Evolutionary conservation across 2,113 vertebrate genomes (phyloP).

Genomic region (Reinhardtius hippoglossoides): DNA sequence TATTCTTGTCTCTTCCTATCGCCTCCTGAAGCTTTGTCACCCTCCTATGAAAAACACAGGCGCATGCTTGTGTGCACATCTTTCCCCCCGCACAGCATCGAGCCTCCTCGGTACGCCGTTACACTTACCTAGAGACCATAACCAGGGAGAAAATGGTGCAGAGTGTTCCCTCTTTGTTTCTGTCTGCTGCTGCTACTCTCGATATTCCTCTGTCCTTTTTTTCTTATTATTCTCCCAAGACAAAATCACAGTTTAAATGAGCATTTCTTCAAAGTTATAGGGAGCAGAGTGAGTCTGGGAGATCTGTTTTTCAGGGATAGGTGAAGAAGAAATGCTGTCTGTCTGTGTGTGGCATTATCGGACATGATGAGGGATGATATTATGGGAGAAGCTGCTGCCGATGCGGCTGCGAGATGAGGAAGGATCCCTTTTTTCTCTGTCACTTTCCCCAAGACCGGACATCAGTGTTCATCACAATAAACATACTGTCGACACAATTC

Average conservation of each 20-base stretch:
- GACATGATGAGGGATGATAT: conserved; percentile 81
- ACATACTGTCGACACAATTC: conserved; percentile 61
- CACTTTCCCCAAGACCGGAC: conserved; percentile 66
- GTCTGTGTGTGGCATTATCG: conserved; percentile 75
- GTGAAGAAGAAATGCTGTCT: conserved; percentile 62
- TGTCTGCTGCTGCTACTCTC: conserved; percentile 33
- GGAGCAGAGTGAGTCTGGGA: conserved; percentile 63
- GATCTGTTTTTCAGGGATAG: conserved; percentile 58
- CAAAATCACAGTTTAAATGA: conserved; percentile 70
- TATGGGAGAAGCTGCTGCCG: conserved; percentile 70
- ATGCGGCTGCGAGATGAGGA: conserved; percentile 68
- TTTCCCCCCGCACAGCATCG: conserved; percentile 32
- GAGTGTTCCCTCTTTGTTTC: conserved; percentile 59
- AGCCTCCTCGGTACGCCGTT: conserved; percentile 56
- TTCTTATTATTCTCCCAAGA: conserved; percentile 43
- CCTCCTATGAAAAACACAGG: conserved; percentile 67
- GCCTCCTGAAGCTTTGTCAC: conserved; percentile 63
- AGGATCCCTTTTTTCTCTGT: conserved; percentile 77
- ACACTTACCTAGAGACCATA: conserved; percentile 81
- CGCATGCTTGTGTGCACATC: conserved; percentile 33
- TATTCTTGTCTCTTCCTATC: conserved; percentile 72
- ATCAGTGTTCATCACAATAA: conserved; percentile 70
- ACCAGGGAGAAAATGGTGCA: conserved; percentile 60
- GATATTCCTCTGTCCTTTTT: conserved; percentile 44
- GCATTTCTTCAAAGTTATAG: conserved; percentile 71